These are phyloP conservation scores for Pseudochaenichthys georgianus DNA, from an alignment of 2,797 vertebrate genomes.

Conservation along the genomic window DNA sequence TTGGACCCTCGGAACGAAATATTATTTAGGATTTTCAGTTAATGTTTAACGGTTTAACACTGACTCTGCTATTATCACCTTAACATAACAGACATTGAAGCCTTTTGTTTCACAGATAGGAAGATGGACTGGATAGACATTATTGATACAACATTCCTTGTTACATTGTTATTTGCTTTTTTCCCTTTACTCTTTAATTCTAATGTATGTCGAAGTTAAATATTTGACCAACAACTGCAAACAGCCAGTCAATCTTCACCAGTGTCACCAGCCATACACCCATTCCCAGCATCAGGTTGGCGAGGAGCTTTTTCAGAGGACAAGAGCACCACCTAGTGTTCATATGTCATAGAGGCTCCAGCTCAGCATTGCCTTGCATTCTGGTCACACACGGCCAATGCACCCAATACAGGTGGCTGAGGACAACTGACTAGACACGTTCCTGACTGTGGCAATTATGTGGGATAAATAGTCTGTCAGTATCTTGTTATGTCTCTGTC, in stretches of 20 bases:
- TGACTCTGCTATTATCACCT: not conserved
- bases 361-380: constrained; percentile 7
- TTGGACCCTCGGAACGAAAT: not conserved
- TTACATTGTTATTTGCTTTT: not conserved
- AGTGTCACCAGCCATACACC: not conserved
- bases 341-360: constrained; percentile 48
- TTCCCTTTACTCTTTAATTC: not conserved
- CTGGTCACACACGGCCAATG: constrained; percentile 10
- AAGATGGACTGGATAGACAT: not conserved
- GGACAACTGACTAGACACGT: constrained; percentile 32
- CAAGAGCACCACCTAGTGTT: constrained; percentile 82
- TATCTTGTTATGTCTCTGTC: not conserved
- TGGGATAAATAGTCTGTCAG: constrained; percentile 26
- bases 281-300: constrained; percentile 10
- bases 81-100: not conserved
- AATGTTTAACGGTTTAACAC: not conserved
- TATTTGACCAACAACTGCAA: constrained; percentile 13
- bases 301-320: constrained; percentile 51
- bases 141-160: no score
- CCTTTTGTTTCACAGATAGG: accelerated
- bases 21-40: not conserved
- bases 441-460: constrained; percentile 29
- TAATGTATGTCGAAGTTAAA: not conserved
- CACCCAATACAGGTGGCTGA: constrained; percentile 15
- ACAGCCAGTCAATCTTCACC: not conserved